Base-by-base conservation (phyloP, 2,113 vertebrate species). In the Electrona antarctica region DNA sequence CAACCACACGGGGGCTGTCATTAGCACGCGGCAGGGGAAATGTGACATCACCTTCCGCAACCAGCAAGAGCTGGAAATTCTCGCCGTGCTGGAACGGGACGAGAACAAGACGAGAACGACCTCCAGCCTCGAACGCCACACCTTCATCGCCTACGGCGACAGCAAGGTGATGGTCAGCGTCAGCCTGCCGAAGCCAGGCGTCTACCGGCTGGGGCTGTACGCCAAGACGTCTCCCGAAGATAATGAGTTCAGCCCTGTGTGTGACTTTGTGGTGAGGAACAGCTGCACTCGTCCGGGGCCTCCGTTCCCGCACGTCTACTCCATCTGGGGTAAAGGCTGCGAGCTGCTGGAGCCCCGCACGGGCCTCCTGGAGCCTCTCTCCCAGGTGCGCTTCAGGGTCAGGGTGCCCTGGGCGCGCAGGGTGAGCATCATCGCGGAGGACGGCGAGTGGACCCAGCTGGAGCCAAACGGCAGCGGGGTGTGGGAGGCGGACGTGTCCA, bases 21-120 rank as follows among this genome's bases (percentile, higher is more conserved):
- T 94, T 73, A 91, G 79, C 52, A 92, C 91, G 48, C 88, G 89
- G 14, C 87, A 93, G 33, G 94, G 94, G 1, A 92, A 91, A 66
- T 94, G 93, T 69, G 94, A 93, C 77, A 90, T 95, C 81, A 94
- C 93, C 67, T 95, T 94, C 73, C 85, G 89, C 49, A 64, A 76
- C 0, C 68, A 83, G 6, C 14, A 62, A 0, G 84, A 68, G 0
- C 0, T 91, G 0, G 82, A 93, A 70, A 81, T 94, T 15, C 87
- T 88, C 0, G 28, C 90, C 1, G 79, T 84, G 48, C 78, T 89
- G 21, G 85, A 81, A 45, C 77, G 86, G 63, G 90, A 90, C 13
- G 89, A 68, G 59, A 73, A 47, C 0, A 4, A 83, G 64, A 51
- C 78, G 1, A 41, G 33, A 41, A 29, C 67, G 0, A 71, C 73